Conservation (phyloP, 2,888 invertebrate genomes). For the Metellina segmentata region DNA sequence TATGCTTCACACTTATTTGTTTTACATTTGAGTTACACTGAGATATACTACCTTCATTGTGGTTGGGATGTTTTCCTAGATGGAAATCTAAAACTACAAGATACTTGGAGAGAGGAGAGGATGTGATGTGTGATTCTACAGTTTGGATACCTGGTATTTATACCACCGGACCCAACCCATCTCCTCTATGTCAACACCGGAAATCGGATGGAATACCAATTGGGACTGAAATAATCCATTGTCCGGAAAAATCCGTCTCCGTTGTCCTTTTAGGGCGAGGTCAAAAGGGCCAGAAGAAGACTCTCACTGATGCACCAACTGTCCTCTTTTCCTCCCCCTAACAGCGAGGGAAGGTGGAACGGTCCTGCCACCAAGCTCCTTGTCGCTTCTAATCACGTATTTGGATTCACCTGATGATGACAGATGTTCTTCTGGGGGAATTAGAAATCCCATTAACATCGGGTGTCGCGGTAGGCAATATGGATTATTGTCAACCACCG, state of each 20-base stretch:
- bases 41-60: constrained; percentile 52
- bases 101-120: not conserved
- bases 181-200: constrained; percentile 35
- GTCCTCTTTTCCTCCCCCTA: constrained; percentile 26
- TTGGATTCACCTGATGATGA: constrained; percentile 23
- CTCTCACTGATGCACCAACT: constrained; percentile 17
- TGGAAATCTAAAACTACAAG: constrained; percentile 1
- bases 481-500: constrained; percentile 50
- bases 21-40: too few species aligned
- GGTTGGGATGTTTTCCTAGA: not conserved
- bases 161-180: constrained; percentile 59
- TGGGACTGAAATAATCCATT: constrained; percentile 47
- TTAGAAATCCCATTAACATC: constrained; percentile 16
- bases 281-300: constrained; percentile 25
- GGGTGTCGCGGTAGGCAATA: constrained; percentile 29
- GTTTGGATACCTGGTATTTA: constrained; percentile 36
- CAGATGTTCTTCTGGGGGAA: constrained; percentile 30
- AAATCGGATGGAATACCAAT: constrained; percentile 55
- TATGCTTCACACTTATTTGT: too few species aligned
- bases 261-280: constrained; percentile 44
- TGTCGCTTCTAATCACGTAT: constrained; percentile 51
- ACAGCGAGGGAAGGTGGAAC: not conserved
- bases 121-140: constrained; percentile 4
- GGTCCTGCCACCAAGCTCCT: not conserved
- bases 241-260: constrained; percentile 40